phyloP scores from a whole-genome alignment of 2,888 invertebrate species.

The Drosophila nr. perissopoda region DNA sequence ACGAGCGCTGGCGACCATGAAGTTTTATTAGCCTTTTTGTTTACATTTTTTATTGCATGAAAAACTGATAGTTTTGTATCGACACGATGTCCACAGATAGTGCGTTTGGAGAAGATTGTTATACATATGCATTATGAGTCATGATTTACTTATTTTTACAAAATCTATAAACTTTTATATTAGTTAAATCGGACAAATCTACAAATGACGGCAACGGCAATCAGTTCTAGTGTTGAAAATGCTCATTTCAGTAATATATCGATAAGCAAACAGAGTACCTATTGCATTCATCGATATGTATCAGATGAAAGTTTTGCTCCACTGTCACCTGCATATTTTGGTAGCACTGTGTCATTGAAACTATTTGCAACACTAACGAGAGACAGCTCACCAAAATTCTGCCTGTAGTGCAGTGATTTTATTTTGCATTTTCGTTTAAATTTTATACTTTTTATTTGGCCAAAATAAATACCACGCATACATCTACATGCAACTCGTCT shows the following conservation, averaged over 20 bases:
- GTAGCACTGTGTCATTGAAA: conserved; percentile 17
- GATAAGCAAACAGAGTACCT: conserved; percentile 2
- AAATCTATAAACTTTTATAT: conserved; percentile 46
- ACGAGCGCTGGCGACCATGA: conserved; percentile 42
- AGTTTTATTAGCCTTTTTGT: conserved; percentile 84
- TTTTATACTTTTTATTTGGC: conserved; percentile 74
- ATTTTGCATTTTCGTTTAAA: conserved; percentile 73
- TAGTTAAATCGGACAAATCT: conserved; percentile 23
- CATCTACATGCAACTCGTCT: conserved; percentile 24
- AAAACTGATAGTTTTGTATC: not conserved
- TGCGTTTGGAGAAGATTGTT: not conserved
- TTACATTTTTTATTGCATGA: conserved; percentile 54
- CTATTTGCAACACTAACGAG: conserved; percentile 52
- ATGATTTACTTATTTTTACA: conserved; percentile 31
- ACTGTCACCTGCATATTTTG: not conserved
- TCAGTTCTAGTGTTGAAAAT: conserved; percentile 38
- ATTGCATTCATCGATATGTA: conserved; percentile 8
- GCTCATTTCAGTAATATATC: not conserved
- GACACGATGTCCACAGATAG: not conserved
- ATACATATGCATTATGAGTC: conserved; percentile 3
- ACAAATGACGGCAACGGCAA: conserved; percentile 62
- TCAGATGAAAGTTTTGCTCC: not conserved
- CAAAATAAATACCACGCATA: conserved; percentile 29
- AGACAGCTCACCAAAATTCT: conserved; percentile 77
- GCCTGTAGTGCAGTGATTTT: conserved; percentile 71